Base-by-base conservation (phyloP, 2,113 vertebrate genomes). In the Panthera uncia region DNA sequence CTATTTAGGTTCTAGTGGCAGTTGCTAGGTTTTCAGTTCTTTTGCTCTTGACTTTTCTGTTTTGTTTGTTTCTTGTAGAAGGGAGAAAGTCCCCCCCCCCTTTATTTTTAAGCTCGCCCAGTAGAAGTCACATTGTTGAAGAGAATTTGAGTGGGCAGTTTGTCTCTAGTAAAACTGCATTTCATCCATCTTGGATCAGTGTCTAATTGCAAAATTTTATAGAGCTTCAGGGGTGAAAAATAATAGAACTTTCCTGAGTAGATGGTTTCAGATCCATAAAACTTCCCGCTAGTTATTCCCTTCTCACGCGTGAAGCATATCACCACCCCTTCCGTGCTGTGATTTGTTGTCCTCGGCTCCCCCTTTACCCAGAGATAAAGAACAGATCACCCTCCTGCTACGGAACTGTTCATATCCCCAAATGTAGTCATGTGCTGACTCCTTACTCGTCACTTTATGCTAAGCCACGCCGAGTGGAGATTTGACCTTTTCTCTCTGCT, bases 41-140 rank as follows among this genome's bases (percentile, higher is more conserved):
- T 80, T 68, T 29, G 15, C 16, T 52, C 25, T 5, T 57, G 13
- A 15, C 33, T 81, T 45, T 78, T 74, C 57, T 11, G 23, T 63
- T 86, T 79, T 61, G 63, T 36, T 25, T 52, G 36, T 71, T 81
- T 92, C 80, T 86, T 55, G 66, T 84, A 66, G 45, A 87, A 48
- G 19, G 41, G 27, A 83, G 61, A 73, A 83, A 63, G 45, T 45
- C 8, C 45, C 8, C 45, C 45, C 45, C 45, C 7, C 45, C 41
- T 0, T 63, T 27, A 9, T 16, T 7, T 2, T 45, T 41, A 2
- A 8, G 33, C 36, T 68, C 31, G 1, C 4, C 69, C 27, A 80
- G 4, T 29, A 0, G 36, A 71, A 71, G 21, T 73, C 7, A 36
- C 29, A 25, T 73, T 61, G 7, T 85, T 50, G 69, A 94, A 89